Conservation (phyloP, 2,888 invertebrate genomes). For the Neoascia interrupta region DNA sequence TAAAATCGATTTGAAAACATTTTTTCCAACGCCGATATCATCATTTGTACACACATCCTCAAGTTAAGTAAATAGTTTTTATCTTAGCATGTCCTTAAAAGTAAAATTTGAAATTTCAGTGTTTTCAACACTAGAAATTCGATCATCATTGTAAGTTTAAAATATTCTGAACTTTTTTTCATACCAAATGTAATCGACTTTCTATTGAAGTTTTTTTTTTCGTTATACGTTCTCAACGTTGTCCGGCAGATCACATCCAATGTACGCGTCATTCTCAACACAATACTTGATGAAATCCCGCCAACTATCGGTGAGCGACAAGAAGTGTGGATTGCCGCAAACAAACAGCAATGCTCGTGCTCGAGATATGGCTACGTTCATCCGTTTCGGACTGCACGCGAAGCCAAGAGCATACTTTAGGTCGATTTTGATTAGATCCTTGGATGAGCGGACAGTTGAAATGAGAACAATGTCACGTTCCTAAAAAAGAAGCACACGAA, state of each 20-base stretch:
- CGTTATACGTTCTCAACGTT: too few species aligned
- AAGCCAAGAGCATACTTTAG: slow-evolving; percentile 85
- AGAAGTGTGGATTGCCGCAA: slow-evolving; percentile 90
- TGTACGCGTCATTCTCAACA: slow-evolving; percentile 83
- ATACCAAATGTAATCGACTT: too few species aligned
- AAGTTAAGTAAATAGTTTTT: too few species aligned
- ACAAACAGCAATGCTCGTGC: slow-evolving; percentile 87
- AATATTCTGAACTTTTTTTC: too few species aligned
- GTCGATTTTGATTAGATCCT: slow-evolving; percentile 79
- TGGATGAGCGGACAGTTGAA: slow-evolving; percentile 84
- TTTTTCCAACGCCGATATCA: too few species aligned
- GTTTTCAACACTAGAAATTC: too few species aligned
- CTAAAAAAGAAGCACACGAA: slow-evolving; percentile 67
- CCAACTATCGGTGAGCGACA: slow-evolving; percentile 86
- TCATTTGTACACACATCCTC: too few species aligned
- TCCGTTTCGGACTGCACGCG: slow-evolving; percentile 86
- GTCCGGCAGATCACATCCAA: slow-evolving; percentile 85
- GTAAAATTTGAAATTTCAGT: too few species aligned
- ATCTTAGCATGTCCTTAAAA: too few species aligned
- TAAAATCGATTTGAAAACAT: too few species aligned
- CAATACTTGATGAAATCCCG: slow-evolving; percentile 83
- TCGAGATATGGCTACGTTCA: slow-evolving; percentile 94
- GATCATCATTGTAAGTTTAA: too few species aligned
- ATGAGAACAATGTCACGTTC: slow-evolving; percentile 84
- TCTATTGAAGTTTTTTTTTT: too few species aligned